phyloP scores from a whole-genome alignment of 2,797 vertebrate species.

The Pseudomugil tenellus region DNA sequence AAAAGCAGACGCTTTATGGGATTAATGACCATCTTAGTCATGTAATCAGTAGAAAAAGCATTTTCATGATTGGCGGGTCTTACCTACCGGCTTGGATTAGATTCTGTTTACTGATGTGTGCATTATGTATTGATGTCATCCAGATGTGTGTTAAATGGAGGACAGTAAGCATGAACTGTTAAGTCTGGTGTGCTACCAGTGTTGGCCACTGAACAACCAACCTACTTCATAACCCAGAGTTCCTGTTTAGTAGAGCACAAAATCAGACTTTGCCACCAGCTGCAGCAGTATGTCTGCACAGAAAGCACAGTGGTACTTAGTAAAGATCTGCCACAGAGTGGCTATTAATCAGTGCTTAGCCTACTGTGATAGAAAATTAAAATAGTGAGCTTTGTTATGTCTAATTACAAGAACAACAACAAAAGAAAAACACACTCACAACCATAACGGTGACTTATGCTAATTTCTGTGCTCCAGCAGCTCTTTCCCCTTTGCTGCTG shows the following conservation, averaged over 20 bases:
- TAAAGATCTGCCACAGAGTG: constrained; percentile 38
- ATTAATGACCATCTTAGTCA: neutral
- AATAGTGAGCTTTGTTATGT: constrained; percentile 17
- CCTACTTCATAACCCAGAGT: constrained; percentile 71
- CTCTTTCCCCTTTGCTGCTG: constrained; percentile 36
- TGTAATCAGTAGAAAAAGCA: neutral
- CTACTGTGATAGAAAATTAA: constrained; percentile 25
- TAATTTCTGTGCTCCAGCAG: constrained; percentile 41
- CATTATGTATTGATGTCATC: constrained; percentile 47
- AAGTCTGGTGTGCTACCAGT: constrained; percentile 60
- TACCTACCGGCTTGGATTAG: constrained; percentile 12
- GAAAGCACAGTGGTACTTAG: constrained; percentile 52
- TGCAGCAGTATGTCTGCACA: constrained; percentile 76
- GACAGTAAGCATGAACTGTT: constrained; percentile 44
- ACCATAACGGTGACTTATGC: constrained; percentile 35
- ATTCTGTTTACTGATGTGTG: constrained; percentile 32
- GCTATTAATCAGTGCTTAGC: constrained; percentile 41
- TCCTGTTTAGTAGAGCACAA: constrained; percentile 86
- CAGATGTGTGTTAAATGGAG: constrained; percentile 62
- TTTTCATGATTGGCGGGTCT: neutral
- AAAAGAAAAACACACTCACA: constrained; percentile 23
- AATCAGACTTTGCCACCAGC: constrained; percentile 85
- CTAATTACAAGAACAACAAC: constrained; percentile 24
- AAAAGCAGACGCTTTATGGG: neutral
- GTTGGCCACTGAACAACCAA: constrained; percentile 73